Evolutionary conservation across 2,113 vertebrate species (phyloP), one percentile per base, ranked within the genome.

Genomic region (Scopus umbretta): DNA sequence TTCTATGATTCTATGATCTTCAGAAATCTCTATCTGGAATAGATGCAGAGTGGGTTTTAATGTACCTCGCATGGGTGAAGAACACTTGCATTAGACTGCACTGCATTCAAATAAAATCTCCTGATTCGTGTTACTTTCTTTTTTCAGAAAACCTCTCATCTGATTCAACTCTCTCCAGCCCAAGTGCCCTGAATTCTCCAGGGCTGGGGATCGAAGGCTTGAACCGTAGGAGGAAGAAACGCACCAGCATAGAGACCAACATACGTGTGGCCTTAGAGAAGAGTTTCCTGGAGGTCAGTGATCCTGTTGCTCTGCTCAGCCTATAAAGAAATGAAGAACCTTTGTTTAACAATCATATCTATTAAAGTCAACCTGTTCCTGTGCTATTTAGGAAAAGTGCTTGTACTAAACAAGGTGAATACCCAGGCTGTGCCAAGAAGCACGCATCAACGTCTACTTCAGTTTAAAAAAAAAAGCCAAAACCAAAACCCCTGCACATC

Each of bases 231-330:
- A 99, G 99, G 96, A 99, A 99, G 98, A 99, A 99, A 98, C 99
- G 99, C 99, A 99, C 99, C 98, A 99, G 99, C 99, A 99, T 99
- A 96, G 99, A 99, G 99, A 99, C 99, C 99, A 99, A 99, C 99
- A 99, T 99, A 96, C 99, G 99, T 98, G 99, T 99, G 99, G 99
- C 99, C 99, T 99, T 99, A 99, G 99, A 99, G 99, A 99, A 99
- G 99, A 99, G 99, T 99, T 99, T 99, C 98, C 98, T 99, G 98
- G 99, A 99, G 99, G 99, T 99, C 85, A 97, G 98, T 98, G 89
- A 11, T 58, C 32, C 71, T 79, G 14, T 62, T 78, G 34, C 42
- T 86, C 61, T 53, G 36, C 40, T 94, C 68, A 73, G 67, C 47
- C 56, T 45, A 1, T 40, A 43, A 29, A 53, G 16, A 50, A 52